Conservation (phyloP, 2,113 vertebrate genomes). For the Monopterus albus region DNA sequence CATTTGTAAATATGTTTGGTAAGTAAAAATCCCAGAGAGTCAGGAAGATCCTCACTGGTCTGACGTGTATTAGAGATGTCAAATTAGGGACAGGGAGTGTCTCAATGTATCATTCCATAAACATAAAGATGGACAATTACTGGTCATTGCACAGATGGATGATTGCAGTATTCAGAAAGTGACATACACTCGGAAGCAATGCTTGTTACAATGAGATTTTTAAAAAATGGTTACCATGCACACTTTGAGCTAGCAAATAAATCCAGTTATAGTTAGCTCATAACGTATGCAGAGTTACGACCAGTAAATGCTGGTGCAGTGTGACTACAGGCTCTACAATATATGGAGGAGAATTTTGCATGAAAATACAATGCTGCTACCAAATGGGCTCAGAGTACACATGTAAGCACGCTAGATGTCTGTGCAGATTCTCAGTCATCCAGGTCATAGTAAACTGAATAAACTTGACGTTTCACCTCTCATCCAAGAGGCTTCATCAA, state of each 20-base stretch:
- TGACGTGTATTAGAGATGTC: constrained; percentile 37
- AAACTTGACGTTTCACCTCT: no score
- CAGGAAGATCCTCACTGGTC: background rate
- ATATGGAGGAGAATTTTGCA: constrained; percentile 45
- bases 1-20: no score
- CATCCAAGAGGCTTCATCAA: no score
- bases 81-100: constrained; percentile 43
- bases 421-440: no score
- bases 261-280: constrained; percentile 69
- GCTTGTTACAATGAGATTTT: constrained; percentile 46
- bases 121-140: constrained; percentile 44
- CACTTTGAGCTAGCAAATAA: constrained; percentile 55
- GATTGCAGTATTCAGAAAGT: constrained; percentile 24
- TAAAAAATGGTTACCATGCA: constrained; percentile 51
- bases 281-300: constrained; percentile 65
- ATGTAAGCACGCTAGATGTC: constrained; percentile 41
- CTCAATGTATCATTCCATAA: constrained; percentile 16
- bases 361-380: constrained; percentile 47
- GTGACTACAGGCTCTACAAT: constrained; percentile 49
- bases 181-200: constrained; percentile 47
- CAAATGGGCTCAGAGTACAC: constrained; percentile 47
- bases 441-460: no score
- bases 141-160: constrained; percentile 34
- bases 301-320: constrained; percentile 46
- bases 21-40: background rate